Evolutionary conservation across 1,140 invertebrate species (phyloP), one percentile per base, ranked within the genome.

Genomic region (Neuroterus valhalla): DNA sequence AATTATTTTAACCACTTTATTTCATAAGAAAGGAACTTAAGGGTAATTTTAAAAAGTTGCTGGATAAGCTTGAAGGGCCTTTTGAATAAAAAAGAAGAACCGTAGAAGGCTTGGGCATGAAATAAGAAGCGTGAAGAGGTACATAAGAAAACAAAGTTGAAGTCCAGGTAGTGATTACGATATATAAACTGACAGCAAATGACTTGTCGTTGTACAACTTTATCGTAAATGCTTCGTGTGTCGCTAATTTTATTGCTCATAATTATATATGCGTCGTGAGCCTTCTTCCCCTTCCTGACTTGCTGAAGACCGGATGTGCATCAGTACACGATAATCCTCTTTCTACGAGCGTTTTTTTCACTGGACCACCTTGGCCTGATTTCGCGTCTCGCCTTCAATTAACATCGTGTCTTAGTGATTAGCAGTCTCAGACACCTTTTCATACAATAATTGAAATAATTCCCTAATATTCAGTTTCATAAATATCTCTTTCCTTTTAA

Each of bases 101-200:
- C 31, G 5, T 8, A 38, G 10, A 38, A 38, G 21, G 21, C 21
- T 50, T 8, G 55, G 23, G 26, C 1, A 26, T 62, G 8, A 31
- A 62, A 62, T 62, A 23, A 62, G 26, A 62, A 62, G n/a, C 14
- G 26, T 62, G 23, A 38, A 62, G 26, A 62, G 55, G 55, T 14
- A 62, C 55, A 26, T 38, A 31, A 12, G 14, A 62, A 6, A 38
- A 62, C 55, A 62, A 62, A 62, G 55, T 62, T 31, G 4, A 50
- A 26, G 6, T 31, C 6, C 31, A 62, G 31, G 55, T 26, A 31
- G 55, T 62, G 55, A 62, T 62, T 62, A 62, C 55, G 55, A 62
- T 62, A 62, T 62, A 62, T 62, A 62, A 62, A 62, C 55, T 62
- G 55, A 62, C 55, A 62, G 55, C n/a, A 62, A 62, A 62, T 62